Base-by-base conservation (phyloP, 92 coral and sea anemone species). In the Epizoanthus stellaris region DNA sequence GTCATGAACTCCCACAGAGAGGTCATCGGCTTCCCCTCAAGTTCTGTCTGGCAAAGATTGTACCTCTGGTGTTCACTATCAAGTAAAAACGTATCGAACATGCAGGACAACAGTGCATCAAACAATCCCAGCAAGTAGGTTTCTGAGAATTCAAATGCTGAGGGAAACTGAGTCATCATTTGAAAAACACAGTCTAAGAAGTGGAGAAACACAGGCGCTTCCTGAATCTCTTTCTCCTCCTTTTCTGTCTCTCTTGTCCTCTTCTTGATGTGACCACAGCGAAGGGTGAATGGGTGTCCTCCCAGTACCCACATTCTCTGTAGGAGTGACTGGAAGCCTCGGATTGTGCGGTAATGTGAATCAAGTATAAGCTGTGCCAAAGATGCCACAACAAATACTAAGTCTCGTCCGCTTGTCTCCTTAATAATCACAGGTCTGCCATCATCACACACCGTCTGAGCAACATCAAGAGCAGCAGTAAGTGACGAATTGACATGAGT, bases 291-390 rank as follows among this genome's bases (percentile, higher is more conserved):
- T 58, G 98, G 99, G 84, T 96, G 99, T 8, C 99, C 99, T 45
- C 98, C 95, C 76, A 96, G 89, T 2, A 96, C 98, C 99, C 99
- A 96, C 99, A 96, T 96, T 75, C 95, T 96, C 77, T 96, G 99
- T 17, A 96, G 52, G 20, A 96, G 93, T 6, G 97, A 89, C 81
- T 96, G 99, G 89, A 96, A 96, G 38, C 99, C 99, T 23, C 94
- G 89, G 70, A 96, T 93, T 47, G 96, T 96, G 49, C 99, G 96
- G 82, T 95, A 96, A 79, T 92, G 85, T 30, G 92, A 88, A 77
- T 96, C 99, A 70, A 96, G 88, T 11, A 95, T 91, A 52, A 96
- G 77, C 86, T 96, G 99, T n/a, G 98, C 98, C 4, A 96, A 79
- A 16, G 98, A 92, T 20, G 90, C 80, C 12, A 96, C 91, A 9